Conservation (phyloP, 2,797 vertebrate species). For the Gallirallus australis region DNA sequence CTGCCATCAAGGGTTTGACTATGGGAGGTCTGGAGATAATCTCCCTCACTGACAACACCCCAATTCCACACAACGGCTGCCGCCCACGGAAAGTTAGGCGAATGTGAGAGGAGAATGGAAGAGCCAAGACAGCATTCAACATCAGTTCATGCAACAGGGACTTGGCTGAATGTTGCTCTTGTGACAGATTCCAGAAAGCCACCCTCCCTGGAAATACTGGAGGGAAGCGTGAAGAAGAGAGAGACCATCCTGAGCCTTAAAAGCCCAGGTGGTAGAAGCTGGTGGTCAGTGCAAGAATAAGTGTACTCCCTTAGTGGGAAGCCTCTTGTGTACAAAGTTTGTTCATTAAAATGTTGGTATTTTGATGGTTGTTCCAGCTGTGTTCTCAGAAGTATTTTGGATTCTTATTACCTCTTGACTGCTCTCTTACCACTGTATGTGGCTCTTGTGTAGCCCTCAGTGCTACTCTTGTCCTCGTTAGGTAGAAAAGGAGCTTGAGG, state of each 20-base stretch:
- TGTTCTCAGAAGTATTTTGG: constrained; percentile 8
- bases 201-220: background rate
- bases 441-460: background rate
- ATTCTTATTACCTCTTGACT: background rate
- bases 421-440: background rate
- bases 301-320: background rate
- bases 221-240: background rate
- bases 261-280: background rate
- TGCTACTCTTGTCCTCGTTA: constrained; percentile 5
- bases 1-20: constrained; percentile 92
- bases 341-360: constrained; percentile 54
- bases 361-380: background rate
- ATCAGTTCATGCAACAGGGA: background rate
- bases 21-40: constrained; percentile 94
- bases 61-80: constrained; percentile 96
- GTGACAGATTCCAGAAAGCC: background rate
- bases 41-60: constrained; percentile 96
- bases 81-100: constrained; percentile 92
- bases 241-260: background rate
- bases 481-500: background rate
- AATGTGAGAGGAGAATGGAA: constrained; percentile 55
- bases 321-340: constrained; percentile 30
- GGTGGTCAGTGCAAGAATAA: background rate
- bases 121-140: background rate
- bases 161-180: background rate